Evolutionary conservation across 2,888 invertebrate genomes (phyloP).

Genomic region (Callyntrura guangdongensis): DNA sequence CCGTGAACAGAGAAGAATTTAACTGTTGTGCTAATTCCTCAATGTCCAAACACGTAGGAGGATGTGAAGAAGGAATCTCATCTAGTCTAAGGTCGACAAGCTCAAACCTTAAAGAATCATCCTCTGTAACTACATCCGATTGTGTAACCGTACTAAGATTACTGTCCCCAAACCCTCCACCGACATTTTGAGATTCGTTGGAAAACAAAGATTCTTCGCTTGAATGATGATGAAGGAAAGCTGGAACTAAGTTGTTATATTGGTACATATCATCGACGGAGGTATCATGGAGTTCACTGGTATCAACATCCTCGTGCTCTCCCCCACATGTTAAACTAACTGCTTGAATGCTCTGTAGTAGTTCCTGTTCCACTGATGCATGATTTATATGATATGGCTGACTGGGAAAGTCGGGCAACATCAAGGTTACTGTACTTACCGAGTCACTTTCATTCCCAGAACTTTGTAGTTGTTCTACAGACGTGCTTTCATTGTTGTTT

Average conservation of each 20-base stretch:
- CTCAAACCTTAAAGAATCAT: conserved; percentile 67
- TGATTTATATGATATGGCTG: conserved; percentile 53
- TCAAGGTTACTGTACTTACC: conserved; percentile 19
- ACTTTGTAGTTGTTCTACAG: not conserved
- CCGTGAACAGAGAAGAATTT: conserved; percentile 80
- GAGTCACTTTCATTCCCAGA: not conserved
- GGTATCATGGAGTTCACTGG: conserved; percentile 32
- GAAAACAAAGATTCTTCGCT: conserved; percentile 79
- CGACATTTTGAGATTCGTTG: conserved; percentile 46
- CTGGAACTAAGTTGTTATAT: conserved; percentile 69
- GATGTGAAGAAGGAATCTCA: conserved; percentile 54
- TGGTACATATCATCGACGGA: conserved; percentile 45
- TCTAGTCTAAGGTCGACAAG: conserved; percentile 75
- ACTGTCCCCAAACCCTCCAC: conserved; percentile 2
- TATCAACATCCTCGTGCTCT: conserved; percentile 62
- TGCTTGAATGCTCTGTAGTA: conserved; percentile 83
- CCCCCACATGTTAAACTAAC: conserved; percentile 80
- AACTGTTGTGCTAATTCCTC: conserved; percentile 82
- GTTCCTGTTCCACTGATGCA: conserved; percentile 80
- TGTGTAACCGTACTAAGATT: not conserved
- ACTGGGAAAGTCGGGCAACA: conserved; percentile 52
- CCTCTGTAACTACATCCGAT: conserved; percentile 51
- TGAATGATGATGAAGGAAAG: conserved; percentile 78
- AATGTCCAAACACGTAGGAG: conserved; percentile 80
- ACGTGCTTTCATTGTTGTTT: not conserved